These are phyloP conservation scores for Cerastis rubricosa DNA, from an alignment of 2,888 invertebrate genomes.

Conservation along the genomic window DNA sequence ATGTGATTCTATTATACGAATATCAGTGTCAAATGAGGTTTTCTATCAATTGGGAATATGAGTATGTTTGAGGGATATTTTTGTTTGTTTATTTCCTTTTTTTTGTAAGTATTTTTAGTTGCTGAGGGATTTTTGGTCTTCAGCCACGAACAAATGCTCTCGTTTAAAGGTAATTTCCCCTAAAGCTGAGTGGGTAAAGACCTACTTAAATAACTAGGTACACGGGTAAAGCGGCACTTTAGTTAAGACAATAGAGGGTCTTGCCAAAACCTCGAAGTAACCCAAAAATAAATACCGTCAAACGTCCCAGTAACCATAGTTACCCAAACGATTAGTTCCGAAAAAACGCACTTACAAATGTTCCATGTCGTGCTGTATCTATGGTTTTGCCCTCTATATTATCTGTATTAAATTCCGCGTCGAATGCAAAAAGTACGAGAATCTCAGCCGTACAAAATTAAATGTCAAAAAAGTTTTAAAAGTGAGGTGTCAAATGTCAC, in stretches of 20 bases:
- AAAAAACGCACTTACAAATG: no score
- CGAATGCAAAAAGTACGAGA: no score
- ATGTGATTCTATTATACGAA: slow-evolving; percentile 75
- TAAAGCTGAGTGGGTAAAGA: not conserved
- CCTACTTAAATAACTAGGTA: slow-evolving; percentile 5
- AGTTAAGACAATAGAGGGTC: not conserved
- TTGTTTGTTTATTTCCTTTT: slow-evolving; percentile 37
- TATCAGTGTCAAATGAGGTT: slow-evolving; percentile 70
- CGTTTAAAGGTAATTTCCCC: not conserved
- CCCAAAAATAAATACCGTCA: no score
- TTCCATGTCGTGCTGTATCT: no score
- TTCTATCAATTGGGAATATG: slow-evolving; percentile 61
- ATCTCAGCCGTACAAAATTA: no score
- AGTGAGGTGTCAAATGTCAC: no score
- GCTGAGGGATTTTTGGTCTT: not conserved
- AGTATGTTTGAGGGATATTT: slow-evolving; percentile 39
- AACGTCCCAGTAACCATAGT: no score
- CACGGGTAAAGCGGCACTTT: not conserved
- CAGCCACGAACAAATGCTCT: not conserved
- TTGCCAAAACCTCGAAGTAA: not conserved
- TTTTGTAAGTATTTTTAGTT: not conserved
- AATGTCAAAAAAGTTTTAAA: no score
- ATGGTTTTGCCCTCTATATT: no score
- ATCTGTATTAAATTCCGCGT: no score
- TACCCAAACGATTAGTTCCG: no score